phyloP scores from a whole-genome alignment of 2,888 invertebrate species.

The Synergus itoensis region DNA sequence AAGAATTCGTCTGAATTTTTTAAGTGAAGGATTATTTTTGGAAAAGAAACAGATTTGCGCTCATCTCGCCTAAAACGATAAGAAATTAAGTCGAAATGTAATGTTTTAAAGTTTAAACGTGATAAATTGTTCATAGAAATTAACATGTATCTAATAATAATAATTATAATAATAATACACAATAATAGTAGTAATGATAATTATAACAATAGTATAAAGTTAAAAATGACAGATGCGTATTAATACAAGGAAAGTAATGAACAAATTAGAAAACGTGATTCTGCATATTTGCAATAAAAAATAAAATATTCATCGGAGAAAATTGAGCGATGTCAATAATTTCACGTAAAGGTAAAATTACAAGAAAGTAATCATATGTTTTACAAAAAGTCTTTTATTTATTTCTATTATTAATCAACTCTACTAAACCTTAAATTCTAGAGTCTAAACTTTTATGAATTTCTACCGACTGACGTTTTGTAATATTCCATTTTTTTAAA shows the following conservation, averaged over 20 bases:
- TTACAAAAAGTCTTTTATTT: not conserved
- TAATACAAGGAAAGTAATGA: constrained; percentile 35
- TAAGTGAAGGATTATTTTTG: constrained; percentile 5
- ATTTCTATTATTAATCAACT: not conserved
- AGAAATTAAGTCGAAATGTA: constrained; percentile 14
- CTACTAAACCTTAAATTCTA: too few species aligned
- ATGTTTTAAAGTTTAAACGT: constrained; percentile 31
- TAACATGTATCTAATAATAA: constrained; percentile 5
- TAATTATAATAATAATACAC: constrained; percentile 11
- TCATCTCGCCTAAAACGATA: constrained; percentile 62
- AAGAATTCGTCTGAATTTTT: not conserved
- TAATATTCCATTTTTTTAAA: not conserved
- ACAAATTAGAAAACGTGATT: constrained; percentile 28
- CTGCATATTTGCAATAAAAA: constrained; percentile 39
- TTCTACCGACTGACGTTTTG: not conserved
- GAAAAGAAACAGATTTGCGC: constrained; percentile 57
- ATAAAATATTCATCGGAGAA: constrained; percentile 21
- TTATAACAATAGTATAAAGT: constrained; percentile 6
- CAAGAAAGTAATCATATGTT: constrained; percentile 29
- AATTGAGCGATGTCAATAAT: constrained; percentile 39
- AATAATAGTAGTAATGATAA: constrained; percentile 33
- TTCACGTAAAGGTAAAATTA: constrained; percentile 33
- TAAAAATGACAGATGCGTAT: constrained; percentile 20
- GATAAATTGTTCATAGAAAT: constrained; percentile 2
- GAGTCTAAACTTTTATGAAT: not conserved